Percentiles rank a stretch among this genome's conserved stretches.
These are phyloP conservation scores for Synodontis membranacea DNA, from an alignment of 2,113 vertebrate species.

Conservation along the genomic window DNA sequence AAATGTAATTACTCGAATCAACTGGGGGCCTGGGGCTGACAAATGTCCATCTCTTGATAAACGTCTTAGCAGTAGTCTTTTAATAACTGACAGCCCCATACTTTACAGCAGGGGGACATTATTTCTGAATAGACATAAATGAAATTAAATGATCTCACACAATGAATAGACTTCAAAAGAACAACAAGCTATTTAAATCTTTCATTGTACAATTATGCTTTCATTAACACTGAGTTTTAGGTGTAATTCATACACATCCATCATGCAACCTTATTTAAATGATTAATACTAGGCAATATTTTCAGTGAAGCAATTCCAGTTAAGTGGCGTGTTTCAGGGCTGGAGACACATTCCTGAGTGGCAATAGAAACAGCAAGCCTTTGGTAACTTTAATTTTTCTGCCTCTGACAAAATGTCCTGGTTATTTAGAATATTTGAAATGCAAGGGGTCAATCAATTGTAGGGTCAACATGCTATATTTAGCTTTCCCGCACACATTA, in stretches of 20 bases:
- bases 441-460: background rate
- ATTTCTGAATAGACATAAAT: slow-evolving; percentile 49
- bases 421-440: background rate
- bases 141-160: slow-evolving; percentile 27
- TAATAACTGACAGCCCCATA: slow-evolving; percentile 11
- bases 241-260: slow-evolving; percentile 37
- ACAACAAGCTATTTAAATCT: slow-evolving; percentile 54
- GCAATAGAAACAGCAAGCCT: slow-evolving; percentile 18
- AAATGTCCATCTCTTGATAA: slow-evolving; percentile 26
- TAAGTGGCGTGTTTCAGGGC: slow-evolving; percentile 34
- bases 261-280: slow-evolving; percentile 47
- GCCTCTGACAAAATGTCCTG: background rate
- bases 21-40: slow-evolving; percentile 1
- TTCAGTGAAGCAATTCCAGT: slow-evolving; percentile 48
- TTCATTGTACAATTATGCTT: slow-evolving; percentile 54
- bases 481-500: background rate
- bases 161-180: slow-evolving; percentile 36
- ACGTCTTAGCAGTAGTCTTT: slow-evolving; percentile 27
- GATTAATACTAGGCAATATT: slow-evolving; percentile 46
- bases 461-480: background rate
- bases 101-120: slow-evolving; percentile 22
- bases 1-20: slow-evolving; percentile 13
- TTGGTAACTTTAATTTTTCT: background rate
- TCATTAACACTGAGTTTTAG: slow-evolving; percentile 43
- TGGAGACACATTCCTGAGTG: slow-evolving; percentile 27